A percentile compares a stretch with the other conserved stretches of the same genome.
Conservation (phyloP, 64 coral and sea anemone species). For the Stylophora pistillata region DNA sequence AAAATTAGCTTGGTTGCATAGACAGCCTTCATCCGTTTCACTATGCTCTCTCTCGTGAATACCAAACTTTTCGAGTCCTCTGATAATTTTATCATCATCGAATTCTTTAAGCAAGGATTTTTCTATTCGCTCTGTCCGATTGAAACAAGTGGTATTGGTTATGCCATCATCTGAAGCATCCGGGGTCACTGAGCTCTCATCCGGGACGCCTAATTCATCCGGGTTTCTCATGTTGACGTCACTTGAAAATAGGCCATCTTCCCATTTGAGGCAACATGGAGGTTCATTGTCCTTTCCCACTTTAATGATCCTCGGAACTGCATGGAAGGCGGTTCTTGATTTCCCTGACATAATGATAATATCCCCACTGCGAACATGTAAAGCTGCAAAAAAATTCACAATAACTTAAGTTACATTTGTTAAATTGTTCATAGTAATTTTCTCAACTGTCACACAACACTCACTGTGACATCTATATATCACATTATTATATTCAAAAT, state of each 20-base stretch:
- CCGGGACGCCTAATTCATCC: background rate
- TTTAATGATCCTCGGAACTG: slow-evolving; percentile 92
- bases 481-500: no score
- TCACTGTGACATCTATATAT: no score
- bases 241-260: slow-evolving; percentile 17
- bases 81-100: background rate
- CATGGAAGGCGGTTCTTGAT: slow-evolving; percentile 91
- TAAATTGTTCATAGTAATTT: background rate
- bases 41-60: background rate
- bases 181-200: slow-evolving; percentile 3
- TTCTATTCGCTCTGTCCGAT: background rate
- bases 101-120: background rate
- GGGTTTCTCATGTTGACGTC: background rate
- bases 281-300: slow-evolving; percentile 63
- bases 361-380: slow-evolving; percentile 92
- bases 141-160: no score
- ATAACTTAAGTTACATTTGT: background rate
- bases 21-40: background rate
- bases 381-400: slow-evolving; percentile 55
- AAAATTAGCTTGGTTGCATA: slow-evolving; percentile 2
- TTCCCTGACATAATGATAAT: slow-evolving; percentile 92
- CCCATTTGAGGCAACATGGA: slow-evolving; percentile 77
- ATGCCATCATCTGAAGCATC: background rate
- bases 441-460: no score
- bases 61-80: background rate